Percentiles rank a stretch among this genome's conserved stretches.
These are phyloP conservation scores for Trachops cirrhosus DNA, from an alignment of 2,797 vertebrate genomes.

Conservation along the genomic window DNA sequence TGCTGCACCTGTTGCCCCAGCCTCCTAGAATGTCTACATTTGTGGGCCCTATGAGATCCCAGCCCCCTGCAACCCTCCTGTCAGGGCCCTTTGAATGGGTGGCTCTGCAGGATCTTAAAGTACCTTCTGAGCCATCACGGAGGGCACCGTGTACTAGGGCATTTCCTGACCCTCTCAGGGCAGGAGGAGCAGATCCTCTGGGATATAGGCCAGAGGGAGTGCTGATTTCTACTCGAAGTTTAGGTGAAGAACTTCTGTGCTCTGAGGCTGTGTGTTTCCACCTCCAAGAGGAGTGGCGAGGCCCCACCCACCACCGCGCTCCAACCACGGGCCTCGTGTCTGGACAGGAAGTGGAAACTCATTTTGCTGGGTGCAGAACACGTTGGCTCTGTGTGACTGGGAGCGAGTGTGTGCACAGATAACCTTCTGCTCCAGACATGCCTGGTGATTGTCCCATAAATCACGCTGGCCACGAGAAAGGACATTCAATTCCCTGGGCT, in stretches of 20 bases:
- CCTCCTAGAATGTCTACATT: neutral
- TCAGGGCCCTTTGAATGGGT: neutral
- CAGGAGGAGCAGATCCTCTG: neutral
- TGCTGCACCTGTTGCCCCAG: neutral
- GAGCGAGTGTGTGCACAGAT: neutral
- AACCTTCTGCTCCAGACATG: conserved; percentile 42
- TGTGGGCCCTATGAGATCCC: fast-evolving
- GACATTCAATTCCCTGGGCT: conserved; percentile 38
- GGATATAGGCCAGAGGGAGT: neutral
- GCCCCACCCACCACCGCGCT: neutral
- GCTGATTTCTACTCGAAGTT: neutral
- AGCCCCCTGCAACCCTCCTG: neutral
- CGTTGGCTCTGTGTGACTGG: neutral
- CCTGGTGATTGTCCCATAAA: conserved; percentile 46
- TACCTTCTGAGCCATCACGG: neutral
- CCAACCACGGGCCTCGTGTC: neutral
- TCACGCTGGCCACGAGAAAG: conserved; percentile 50
- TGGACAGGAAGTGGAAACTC: neutral
- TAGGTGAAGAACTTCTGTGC: neutral
- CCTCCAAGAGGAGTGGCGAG: neutral
- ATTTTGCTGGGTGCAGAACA: neutral
- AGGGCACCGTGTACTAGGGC: fast-evolving
- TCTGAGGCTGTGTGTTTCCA: neutral
- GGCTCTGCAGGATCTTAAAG: neutral
- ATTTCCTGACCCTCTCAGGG: neutral